A percentile compares a stretch with the other conserved stretches of the same genome.
Conservation (phyloP, 2,888 invertebrate genomes). For the Craniophora ligustri region DNA sequence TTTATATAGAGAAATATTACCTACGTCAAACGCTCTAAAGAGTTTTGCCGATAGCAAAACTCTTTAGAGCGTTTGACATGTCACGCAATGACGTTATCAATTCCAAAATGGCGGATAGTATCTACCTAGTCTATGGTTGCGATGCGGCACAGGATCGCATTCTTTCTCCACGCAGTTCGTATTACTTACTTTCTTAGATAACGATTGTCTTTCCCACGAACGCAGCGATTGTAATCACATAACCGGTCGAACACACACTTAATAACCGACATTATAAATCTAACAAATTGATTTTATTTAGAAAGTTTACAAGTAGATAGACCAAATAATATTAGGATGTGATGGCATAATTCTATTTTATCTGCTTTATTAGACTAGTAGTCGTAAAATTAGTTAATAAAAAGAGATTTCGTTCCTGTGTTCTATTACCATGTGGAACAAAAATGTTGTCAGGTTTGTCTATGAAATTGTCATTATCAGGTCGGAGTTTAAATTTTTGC, state of each 20-base stretch:
- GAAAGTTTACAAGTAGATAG: slow-evolving; percentile 23
- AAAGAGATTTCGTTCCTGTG: too few relatives aligned
- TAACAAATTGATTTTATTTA: slow-evolving; percentile 24
- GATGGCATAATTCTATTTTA: not conserved
- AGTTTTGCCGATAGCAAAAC: too few relatives aligned
- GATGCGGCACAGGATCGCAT: not conserved
- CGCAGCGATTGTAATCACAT: slow-evolving; percentile 4
- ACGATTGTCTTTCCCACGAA: slow-evolving; percentile 38
- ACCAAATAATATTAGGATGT: not conserved
- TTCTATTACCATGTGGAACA: too few relatives aligned
- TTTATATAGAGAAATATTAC: too few relatives aligned
- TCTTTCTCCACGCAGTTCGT: slow-evolving; percentile 4
- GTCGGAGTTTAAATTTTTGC: too few relatives aligned
- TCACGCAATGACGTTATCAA: too few relatives aligned
- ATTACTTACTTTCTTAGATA: slow-evolving; percentile 22
- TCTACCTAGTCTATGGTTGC: not conserved
- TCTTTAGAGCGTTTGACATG: too few relatives aligned
- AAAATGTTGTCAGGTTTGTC: too few relatives aligned
- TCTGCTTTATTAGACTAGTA: not conserved
- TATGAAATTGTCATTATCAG: too few relatives aligned
- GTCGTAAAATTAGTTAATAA: too few relatives aligned
- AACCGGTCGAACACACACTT: slow-evolving; percentile 42
- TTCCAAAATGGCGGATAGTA: too few relatives aligned
- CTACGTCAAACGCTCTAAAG: too few relatives aligned
- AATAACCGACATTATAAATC: slow-evolving; percentile 29